These are phyloP conservation scores for Cotesia vestalis DNA, from an alignment of 1,140 invertebrate genomes.

Conservation along the genomic window DNA sequence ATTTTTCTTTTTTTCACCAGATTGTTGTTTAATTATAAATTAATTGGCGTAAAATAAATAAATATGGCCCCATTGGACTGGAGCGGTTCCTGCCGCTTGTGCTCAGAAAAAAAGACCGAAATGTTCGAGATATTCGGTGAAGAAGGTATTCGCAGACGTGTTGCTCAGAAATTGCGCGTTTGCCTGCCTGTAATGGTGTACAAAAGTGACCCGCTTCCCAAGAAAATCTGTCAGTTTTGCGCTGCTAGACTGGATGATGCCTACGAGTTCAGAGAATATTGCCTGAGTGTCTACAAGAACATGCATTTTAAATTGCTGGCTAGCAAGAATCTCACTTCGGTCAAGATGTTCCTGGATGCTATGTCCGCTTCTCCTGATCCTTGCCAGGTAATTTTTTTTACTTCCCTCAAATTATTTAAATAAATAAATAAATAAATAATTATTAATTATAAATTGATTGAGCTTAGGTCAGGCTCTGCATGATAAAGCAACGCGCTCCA, in stretches of 20 bases:
- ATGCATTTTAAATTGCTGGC: conserved; percentile 51
- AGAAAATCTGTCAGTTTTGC: conserved; percentile 59
- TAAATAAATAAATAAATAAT: conserved; percentile 13
- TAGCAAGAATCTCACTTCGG: conserved; percentile 43
- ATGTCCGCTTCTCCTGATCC: conserved; percentile 57
- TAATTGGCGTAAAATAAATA: background rate
- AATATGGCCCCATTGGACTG: conserved; percentile 46
- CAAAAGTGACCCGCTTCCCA: conserved; percentile 56
- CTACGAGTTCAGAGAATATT: conserved; percentile 55
- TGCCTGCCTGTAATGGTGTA: conserved; percentile 56
- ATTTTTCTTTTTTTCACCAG: background rate
- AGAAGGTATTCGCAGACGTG: conserved; percentile 51
- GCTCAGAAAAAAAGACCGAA: conserved; percentile 52
- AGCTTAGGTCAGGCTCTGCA: conserved; percentile 53
- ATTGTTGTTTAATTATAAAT: background rate
- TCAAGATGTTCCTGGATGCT: conserved; percentile 53
- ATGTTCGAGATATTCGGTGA: conserved; percentile 56
- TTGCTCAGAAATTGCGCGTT: conserved; percentile 53
- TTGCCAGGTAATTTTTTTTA: conserved; percentile 49
- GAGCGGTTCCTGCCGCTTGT: conserved; percentile 54
- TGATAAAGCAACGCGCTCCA: conserved; percentile 53
- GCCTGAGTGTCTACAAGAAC: conserved; percentile 52
- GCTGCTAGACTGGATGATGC: conserved; percentile 55
- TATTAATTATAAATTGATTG: conserved; percentile 3
- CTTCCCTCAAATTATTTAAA: background rate